Percentiles rank a stretch among this genome's conserved stretches.
These are phyloP conservation scores for Apostichopus parvimensis DNA, from an alignment of 35 echinoderm and acorn worm genomes.

Conservation along the genomic window DNA sequence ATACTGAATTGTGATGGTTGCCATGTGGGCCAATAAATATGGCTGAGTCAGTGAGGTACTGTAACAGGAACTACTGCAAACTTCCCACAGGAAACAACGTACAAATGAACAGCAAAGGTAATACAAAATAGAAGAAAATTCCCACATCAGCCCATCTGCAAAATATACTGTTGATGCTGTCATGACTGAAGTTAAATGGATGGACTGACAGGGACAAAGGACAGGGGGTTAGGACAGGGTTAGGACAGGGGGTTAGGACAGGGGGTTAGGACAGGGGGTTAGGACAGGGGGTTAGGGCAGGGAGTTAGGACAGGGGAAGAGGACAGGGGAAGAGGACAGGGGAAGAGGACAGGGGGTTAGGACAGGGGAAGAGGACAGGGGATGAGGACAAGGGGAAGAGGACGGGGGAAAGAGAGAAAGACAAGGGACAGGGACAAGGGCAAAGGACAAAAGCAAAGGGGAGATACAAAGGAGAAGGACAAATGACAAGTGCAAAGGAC, in stretches of 20 bases:
- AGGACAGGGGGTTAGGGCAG: too few relatives aligned
- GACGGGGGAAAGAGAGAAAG: background rate
- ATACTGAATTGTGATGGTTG: background rate
- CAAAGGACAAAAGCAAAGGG: background rate
- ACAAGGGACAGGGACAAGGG: background rate
- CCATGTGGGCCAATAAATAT: background rate
- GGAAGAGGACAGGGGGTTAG: too few relatives aligned
- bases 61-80: background rate
- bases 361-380: background rate
- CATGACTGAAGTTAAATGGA: too few relatives aligned
- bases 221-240: background rate
- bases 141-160: too few relatives aligned
- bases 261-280: too few relatives aligned
- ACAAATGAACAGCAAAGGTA: too few relatives aligned
- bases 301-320: too few relatives aligned
- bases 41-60: too few relatives aligned
- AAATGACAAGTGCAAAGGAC: background rate
- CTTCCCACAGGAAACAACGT: background rate
- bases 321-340: too few relatives aligned
- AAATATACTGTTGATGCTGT: too few relatives aligned
- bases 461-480: background rate
- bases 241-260: background rate
- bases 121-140: too few relatives aligned
- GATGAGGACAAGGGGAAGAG: background rate
- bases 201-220: too few relatives aligned